A percentile compares a stretch with the other conserved stretches of the same genome.
Evolutionary conservation across 2,888 invertebrate genomes (phyloP).

Genomic region (Willowsia nigromaculata): DNA sequence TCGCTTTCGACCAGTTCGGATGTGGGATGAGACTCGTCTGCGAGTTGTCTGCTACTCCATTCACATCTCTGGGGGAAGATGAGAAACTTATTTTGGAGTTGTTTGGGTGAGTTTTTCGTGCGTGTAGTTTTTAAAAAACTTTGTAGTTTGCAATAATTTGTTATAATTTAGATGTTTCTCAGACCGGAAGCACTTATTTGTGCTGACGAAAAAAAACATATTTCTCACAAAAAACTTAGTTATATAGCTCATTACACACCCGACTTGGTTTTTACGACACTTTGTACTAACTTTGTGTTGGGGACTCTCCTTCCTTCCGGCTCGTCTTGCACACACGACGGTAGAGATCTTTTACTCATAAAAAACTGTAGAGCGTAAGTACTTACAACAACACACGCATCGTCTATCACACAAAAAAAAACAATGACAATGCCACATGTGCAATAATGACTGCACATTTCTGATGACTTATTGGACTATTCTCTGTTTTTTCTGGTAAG

Average conservation of each 20-base stretch:
- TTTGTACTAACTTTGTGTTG: not conserved
- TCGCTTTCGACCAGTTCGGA: slow-evolving; percentile 76
- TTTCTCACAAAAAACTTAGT: not conserved
- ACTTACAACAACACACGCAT: too few relatives aligned
- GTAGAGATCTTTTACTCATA: not conserved
- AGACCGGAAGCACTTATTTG: not conserved
- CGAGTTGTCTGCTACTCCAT: slow-evolving; percentile 74
- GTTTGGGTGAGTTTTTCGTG: slow-evolving; percentile 74
- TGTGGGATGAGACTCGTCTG: slow-evolving; percentile 78
- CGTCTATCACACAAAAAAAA: too few relatives aligned
- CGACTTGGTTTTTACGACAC: not conserved
- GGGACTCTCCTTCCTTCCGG: slow-evolving; percentile 31
- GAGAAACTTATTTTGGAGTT: slow-evolving; percentile 77
- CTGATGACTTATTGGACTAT: not conserved
- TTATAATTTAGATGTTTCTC: not conserved
- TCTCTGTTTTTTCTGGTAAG: not conserved
- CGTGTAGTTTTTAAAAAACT: not conserved
- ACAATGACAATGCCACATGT: not conserved
- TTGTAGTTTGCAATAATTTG: not conserved
- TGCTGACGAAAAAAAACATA: not conserved
- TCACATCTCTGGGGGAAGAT: slow-evolving; percentile 65
- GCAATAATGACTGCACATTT: not conserved
- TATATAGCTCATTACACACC: not conserved
- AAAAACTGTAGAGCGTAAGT: too few relatives aligned
- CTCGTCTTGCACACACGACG: not conserved